Evolutionary conservation across 2,113 vertebrate genomes (phyloP).

Genomic region (Bufo bufo): DNA sequence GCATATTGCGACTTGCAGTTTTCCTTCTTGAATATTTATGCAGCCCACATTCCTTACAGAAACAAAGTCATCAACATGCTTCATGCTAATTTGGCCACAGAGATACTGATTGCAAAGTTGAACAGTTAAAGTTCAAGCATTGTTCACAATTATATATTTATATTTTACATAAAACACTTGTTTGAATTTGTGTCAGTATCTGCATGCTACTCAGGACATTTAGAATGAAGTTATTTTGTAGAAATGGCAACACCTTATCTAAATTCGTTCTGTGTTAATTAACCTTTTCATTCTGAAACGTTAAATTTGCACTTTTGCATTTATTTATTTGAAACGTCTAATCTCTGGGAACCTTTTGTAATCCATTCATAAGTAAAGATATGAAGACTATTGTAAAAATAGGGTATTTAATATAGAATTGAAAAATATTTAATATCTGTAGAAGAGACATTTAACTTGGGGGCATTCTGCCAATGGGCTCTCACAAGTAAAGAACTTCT

Average conservation of each 20-base stretch:
- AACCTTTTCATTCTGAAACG: constrained; percentile 6
- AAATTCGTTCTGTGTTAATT: constrained; percentile 29
- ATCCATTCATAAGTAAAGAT: neutral
- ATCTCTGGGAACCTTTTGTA: neutral
- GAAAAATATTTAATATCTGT: neutral
- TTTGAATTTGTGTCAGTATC: constrained; percentile 22
- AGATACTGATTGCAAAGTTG: constrained; percentile 6
- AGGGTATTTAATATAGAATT: neutral
- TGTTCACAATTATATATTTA: neutral
- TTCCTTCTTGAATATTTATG: constrained; percentile 47
- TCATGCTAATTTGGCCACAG: neutral
- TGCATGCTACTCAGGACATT: constrained; percentile 2
- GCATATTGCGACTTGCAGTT: constrained; percentile 44
- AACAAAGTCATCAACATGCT: constrained; percentile 2
- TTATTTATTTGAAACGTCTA: neutral
- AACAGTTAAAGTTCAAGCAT: neutral
- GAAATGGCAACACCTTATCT: constrained; percentile 27
- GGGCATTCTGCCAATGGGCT: too few relatives aligned
- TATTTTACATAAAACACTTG: neutral
- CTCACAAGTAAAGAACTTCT: too few relatives aligned
- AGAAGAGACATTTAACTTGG: neutral
- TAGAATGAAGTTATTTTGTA: constrained; percentile 22
- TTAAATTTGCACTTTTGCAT: constrained; percentile 3
- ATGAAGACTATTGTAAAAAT: neutral
- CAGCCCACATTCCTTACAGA: constrained; percentile 11